Conservation (phyloP, 2,888 invertebrate species). For the Homarus gammarus region DNA sequence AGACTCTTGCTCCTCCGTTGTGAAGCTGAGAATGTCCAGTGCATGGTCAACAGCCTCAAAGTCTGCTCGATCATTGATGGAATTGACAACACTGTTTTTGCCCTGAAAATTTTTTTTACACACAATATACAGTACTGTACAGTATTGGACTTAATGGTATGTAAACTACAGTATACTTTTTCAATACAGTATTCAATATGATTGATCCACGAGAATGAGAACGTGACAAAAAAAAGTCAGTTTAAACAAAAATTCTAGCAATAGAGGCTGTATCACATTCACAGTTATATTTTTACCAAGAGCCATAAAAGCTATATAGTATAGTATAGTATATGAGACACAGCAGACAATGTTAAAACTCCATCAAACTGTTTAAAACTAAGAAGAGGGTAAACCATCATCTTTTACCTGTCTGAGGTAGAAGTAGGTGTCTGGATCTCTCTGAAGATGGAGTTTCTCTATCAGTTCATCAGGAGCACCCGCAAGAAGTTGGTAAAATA, state of each 20-base stretch:
- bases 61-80: slow-evolving; percentile 83
- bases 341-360: no score
- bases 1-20: slow-evolving; percentile 85
- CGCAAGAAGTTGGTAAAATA: slow-evolving; percentile 83
- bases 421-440: slow-evolving; percentile 64
- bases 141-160: no score
- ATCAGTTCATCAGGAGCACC: slow-evolving; percentile 73
- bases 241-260: no score
- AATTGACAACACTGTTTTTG: slow-evolving; percentile 77
- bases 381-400: not conserved
- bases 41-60: slow-evolving; percentile 87
- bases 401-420: slow-evolving; percentile 72
- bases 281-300: no score
- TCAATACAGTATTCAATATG: no score
- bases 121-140: no score
- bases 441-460: slow-evolving; percentile 69
- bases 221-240: no score
- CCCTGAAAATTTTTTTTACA: slow-evolving; percentile 78
- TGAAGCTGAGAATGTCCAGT: slow-evolving; percentile 88
- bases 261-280: no score
- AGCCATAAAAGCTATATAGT: no score
- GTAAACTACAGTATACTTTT: no score
- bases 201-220: no score
- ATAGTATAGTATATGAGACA: no score
- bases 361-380: not conserved